phyloP scores from a whole-genome alignment of 2,888 invertebrate genomes.

The Pilophorus perplexus region DNA sequence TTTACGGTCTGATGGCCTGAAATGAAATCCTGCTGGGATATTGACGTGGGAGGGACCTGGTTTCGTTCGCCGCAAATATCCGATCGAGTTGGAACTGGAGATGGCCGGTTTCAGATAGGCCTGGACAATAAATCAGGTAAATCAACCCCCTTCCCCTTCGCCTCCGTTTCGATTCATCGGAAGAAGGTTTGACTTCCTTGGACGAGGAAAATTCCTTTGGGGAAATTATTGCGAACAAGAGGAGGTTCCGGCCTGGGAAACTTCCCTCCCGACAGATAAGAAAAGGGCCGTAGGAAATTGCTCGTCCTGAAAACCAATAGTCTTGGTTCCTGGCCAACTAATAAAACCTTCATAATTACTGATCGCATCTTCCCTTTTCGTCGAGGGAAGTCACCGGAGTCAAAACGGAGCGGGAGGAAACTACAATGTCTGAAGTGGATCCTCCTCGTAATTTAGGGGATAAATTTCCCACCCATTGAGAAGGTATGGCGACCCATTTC shows the following conservation, averaged over 20 bases:
- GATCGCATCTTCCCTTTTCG: slow-evolving; percentile 21
- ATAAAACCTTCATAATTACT: slow-evolving; percentile 33
- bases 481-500: too few relatives aligned
- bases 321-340: slow-evolving; percentile 22
- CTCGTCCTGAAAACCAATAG: slow-evolving; percentile 3
- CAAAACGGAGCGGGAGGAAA: not conserved
- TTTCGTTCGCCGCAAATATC: not conserved
- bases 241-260: not conserved
- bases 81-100: not conserved
- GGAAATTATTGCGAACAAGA: not conserved
- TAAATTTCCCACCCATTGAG: not conserved
- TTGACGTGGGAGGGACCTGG: too few relatives aligned
- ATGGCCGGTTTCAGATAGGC: not conserved
- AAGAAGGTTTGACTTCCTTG: too few relatives aligned
- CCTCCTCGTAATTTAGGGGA: not conserved
- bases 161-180: too few relatives aligned
- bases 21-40: too few relatives aligned
- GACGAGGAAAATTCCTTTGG: too few relatives aligned
- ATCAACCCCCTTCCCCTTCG: too few relatives aligned
- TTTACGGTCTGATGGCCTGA: too few relatives aligned
- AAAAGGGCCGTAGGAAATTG: not conserved
- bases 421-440: not conserved
- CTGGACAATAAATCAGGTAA: not conserved
- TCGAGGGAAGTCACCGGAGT: not conserved
- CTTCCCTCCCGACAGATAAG: slow-evolving; percentile 12